These are phyloP conservation scores for Tetragonisca angustula DNA, from an alignment of 2,888 invertebrate genomes.

Conservation along the genomic window DNA sequence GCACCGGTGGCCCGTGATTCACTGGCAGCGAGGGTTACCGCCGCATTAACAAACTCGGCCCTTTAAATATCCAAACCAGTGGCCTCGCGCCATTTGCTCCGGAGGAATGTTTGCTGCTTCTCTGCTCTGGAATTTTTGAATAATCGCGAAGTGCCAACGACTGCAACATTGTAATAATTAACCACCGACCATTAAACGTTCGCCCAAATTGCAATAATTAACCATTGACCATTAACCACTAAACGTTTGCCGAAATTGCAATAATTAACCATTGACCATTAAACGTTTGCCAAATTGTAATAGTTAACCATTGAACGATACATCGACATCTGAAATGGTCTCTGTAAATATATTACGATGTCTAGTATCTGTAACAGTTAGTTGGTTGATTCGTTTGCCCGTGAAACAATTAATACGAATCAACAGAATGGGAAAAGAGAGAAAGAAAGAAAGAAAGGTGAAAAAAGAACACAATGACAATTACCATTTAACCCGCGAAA, in stretches of 20 bases:
- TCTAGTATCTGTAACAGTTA: background rate
- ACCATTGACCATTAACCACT: too few species aligned
- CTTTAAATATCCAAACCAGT: constrained; percentile 9
- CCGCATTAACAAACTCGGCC: constrained; percentile 23
- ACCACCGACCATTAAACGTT: too few species aligned
- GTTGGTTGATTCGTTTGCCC: background rate
- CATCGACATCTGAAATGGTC: background rate
- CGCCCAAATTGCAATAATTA: too few species aligned
- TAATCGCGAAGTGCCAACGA: background rate
- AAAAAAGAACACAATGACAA: constrained; percentile 19
- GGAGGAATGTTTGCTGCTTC: background rate
- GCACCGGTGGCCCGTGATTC: background rate
- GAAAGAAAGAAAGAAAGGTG: too few species aligned
- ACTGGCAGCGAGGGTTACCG: background rate
- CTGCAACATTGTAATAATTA: too few species aligned
- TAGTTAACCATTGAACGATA: too few species aligned
- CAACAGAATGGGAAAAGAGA: background rate
- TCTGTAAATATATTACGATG: background rate
- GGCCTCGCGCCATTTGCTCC: background rate
- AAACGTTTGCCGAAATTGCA: too few species aligned
- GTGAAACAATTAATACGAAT: background rate
- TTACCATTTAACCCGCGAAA: constrained; percentile 31
- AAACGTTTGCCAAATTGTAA: too few species aligned
- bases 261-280: too few species aligned
- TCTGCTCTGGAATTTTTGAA: background rate